phyloP scores from a whole-genome alignment of 2,113 vertebrate species.

The Mesembrinibis cayennensis region DNA sequence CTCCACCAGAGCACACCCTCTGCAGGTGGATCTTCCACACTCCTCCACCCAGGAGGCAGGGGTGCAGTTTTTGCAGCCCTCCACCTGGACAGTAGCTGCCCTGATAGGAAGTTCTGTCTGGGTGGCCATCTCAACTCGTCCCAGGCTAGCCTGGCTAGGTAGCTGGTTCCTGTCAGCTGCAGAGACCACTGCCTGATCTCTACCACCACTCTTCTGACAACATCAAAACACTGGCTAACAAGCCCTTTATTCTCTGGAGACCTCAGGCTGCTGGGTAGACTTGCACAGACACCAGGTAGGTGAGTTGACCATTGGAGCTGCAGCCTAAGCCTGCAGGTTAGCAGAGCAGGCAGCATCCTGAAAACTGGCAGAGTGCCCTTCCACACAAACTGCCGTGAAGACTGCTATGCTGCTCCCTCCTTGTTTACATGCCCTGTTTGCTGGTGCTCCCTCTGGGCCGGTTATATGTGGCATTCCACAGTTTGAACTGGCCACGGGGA shows the following conservation, averaged over 20 bases:
- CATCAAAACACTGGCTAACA: background rate
- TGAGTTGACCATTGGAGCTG: background rate
- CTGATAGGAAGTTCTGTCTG: background rate
- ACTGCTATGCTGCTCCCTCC: accelerated
- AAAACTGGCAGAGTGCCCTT: accelerated
- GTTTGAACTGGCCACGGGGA: background rate
- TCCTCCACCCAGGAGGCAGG: background rate
- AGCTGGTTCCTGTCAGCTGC: background rate
- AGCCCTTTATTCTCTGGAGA: background rate
- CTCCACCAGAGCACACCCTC: accelerated
- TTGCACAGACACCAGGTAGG: background rate
- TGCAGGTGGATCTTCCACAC: background rate
- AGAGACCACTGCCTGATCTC: background rate
- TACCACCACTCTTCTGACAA: accelerated
- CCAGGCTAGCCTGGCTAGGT: background rate
- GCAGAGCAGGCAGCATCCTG: accelerated
- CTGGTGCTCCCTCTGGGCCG: accelerated
- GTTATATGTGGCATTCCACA: background rate
- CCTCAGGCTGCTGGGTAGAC: background rate
- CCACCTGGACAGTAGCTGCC: background rate
- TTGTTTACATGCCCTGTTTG: background rate
- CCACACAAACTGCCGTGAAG: accelerated
- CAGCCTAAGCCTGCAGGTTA: background rate
- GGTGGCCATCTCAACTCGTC: background rate
- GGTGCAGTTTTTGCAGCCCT: background rate